Conservation (phyloP, 2,888 invertebrate genomes). For the Hydriomena furcata region DNA sequence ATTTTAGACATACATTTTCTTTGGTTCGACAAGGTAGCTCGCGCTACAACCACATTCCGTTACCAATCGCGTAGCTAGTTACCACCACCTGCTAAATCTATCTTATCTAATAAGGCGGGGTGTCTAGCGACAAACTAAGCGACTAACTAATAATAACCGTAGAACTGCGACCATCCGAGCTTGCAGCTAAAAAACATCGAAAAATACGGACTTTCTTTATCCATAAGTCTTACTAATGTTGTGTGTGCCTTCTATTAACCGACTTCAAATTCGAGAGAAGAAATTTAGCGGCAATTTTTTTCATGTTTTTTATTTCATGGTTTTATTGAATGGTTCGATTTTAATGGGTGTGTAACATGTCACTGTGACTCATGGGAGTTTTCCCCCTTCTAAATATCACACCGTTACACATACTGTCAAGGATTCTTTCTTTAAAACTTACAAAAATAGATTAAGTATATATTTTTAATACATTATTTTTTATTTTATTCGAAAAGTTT, state of each 20-base stretch:
- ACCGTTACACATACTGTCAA: too few relatives aligned
- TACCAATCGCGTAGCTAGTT: constrained; percentile 18
- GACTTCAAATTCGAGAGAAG: too few relatives aligned
- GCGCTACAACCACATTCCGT: constrained; percentile 14
- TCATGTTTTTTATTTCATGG: too few relatives aligned
- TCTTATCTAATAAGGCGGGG: constrained; percentile 34
- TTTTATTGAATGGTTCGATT: too few relatives aligned
- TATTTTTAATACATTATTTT: too few relatives aligned
- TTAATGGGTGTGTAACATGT: too few relatives aligned
- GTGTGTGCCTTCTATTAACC: too few relatives aligned
- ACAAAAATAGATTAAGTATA: neutral
- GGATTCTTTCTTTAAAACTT: too few relatives aligned
- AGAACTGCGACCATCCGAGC: constrained; percentile 7
- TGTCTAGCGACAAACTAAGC: constrained; percentile 30
- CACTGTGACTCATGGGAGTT: too few relatives aligned
- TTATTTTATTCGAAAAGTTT: too few relatives aligned
- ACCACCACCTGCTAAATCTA: constrained; percentile 30
- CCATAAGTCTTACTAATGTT: neutral
- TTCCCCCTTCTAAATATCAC: too few relatives aligned
- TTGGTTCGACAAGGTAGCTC: constrained; percentile 32
- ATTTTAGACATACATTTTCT: constrained; percentile 31
- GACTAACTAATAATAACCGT: constrained; percentile 13
- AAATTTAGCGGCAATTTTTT: too few relatives aligned
- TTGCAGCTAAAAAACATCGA: constrained; percentile 1
- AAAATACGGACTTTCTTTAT: neutral